A percentile compares a stretch with the other conserved stretches of the same genome.
Evolutionary conservation across 2,888 invertebrate genomes (phyloP).

Genomic region (Linnaemya tessellans): DNA sequence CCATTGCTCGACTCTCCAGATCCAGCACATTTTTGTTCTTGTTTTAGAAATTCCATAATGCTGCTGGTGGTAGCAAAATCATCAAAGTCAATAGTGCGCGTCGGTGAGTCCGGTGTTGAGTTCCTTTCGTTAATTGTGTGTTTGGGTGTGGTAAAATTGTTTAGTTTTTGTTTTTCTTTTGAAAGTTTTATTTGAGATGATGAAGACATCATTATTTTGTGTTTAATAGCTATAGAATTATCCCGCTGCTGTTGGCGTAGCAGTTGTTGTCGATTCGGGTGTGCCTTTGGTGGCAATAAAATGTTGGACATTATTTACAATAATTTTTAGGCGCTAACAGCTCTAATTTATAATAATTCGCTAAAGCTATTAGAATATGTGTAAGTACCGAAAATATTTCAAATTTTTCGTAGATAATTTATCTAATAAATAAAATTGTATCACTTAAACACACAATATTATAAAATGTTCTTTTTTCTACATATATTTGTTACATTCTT

Average conservation of each 20-base stretch:
- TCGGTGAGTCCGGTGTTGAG: conserved; percentile 45
- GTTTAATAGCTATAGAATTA: conserved; percentile 24
- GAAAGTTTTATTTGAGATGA: conserved; percentile 53
- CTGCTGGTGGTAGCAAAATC: conserved; percentile 82
- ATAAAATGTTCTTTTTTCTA: not conserved
- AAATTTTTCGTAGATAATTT: not conserved
- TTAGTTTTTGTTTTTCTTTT: conserved; percentile 54
- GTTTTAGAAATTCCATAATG: conserved; percentile 82
- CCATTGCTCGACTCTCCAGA: conserved; percentile 69
- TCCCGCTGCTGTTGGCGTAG: conserved; percentile 51
- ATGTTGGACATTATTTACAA: conserved; percentile 77
- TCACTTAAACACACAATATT: conserved; percentile 2
- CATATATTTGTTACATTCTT: not conserved
- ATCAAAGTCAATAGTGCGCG: conserved; percentile 75
- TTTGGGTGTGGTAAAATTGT: conserved; percentile 53
- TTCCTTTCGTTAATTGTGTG: conserved; percentile 28
- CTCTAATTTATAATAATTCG: not conserved
- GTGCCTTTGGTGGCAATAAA: conserved; percentile 75
- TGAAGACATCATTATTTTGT: conserved; percentile 69
- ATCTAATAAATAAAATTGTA: not conserved
- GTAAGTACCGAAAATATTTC: not conserved
- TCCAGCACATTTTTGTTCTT: conserved; percentile 80
- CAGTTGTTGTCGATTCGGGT: conserved; percentile 41
- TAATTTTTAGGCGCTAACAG: not conserved
- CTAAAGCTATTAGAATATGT: not conserved